Base-by-base conservation (phyloP, 2,888 invertebrate species). In the Unio pictorum region DNA sequence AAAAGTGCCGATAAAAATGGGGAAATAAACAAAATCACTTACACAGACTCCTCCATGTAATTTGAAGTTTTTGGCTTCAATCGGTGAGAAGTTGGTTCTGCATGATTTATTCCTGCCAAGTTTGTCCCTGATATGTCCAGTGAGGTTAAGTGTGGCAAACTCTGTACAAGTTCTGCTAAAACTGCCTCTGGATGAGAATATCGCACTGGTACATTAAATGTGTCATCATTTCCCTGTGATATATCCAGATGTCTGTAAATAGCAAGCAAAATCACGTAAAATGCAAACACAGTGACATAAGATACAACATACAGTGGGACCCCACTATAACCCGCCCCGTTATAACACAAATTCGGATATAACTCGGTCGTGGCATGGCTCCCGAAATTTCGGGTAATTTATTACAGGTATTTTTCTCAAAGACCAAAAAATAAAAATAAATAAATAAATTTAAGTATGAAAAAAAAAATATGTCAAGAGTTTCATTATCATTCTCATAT, bases 71-170 rank as follows among this genome's bases (percentile, higher is more conserved):
- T 69, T 8, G 75, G 67, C 58, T 72, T 72, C n/a, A 78, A 64
- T 60, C 74, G 75, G 72, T 78, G 77, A 8, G 78, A 79, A 15
- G 73, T 67, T 3, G 67, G 63, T 55, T 79, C 74, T 30, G 71
- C 65, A 2, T 72, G 66, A 54, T 78, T 75, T 62, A 79, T 93
- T 20, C 97, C 96, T 59, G 97, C 96, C 77, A 99, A 91, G 92
- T 99, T 98, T 26, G 98, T 98, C 20, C 97, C 97, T 5, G 98
- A 97, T 87, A 99, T 96, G 91, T 99, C 98, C 82, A 99, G 91
- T 34, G 95, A 95, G 60, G 93, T 93, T 72, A 99, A 91, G 66
- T 93, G 90, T 0, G 95, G 94, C 82, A 99, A 91, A 86, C 92
- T 93, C 66, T 92, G 92, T 18, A 97, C 93, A 57, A 99, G 91